Percentiles rank a stretch among this genome's conserved stretches.
phyloP scores from a whole-genome alignment of 2,797 vertebrate species.

The Rachycentron canadum region DNA sequence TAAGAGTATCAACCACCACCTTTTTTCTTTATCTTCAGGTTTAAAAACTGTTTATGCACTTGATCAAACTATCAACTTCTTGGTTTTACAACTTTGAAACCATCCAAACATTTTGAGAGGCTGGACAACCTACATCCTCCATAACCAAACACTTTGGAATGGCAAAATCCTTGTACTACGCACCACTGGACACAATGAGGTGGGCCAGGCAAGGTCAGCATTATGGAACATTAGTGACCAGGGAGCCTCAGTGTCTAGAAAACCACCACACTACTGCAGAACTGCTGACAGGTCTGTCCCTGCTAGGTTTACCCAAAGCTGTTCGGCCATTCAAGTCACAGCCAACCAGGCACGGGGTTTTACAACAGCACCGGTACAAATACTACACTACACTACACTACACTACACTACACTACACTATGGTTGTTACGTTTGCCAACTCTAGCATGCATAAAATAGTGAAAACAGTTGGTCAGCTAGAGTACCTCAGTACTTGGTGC shows the following conservation, averaged over 20 bases:
- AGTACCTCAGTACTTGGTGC: neutral
- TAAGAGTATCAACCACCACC: neutral
- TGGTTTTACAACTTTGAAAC: neutral
- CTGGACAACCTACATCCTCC: neutral
- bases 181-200: conserved; percentile 71
- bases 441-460: neutral
- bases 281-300: conserved; percentile 83
- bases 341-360: conserved; percentile 27
- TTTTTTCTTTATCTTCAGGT: neutral
- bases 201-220: conserved; percentile 76
- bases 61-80: neutral
- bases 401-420: neutral
- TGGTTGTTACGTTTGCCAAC: neutral
- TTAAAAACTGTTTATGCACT: neutral
- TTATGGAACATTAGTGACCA: conserved; percentile 61
- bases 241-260: conserved; percentile 65
- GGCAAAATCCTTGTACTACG: conserved; percentile 33
- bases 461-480: neutral
- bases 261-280: conserved; percentile 64
- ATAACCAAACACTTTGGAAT: conserved; percentile 25
- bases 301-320: conserved; percentile 71
- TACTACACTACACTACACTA: neutral
- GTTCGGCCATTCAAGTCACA: conserved; percentile 45
- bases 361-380: neutral
- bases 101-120: conserved; percentile 2